These are phyloP conservation scores for Diuraphis noxia DNA, from an alignment of 1,140 invertebrate genomes.

Conservation along the genomic window DNA sequence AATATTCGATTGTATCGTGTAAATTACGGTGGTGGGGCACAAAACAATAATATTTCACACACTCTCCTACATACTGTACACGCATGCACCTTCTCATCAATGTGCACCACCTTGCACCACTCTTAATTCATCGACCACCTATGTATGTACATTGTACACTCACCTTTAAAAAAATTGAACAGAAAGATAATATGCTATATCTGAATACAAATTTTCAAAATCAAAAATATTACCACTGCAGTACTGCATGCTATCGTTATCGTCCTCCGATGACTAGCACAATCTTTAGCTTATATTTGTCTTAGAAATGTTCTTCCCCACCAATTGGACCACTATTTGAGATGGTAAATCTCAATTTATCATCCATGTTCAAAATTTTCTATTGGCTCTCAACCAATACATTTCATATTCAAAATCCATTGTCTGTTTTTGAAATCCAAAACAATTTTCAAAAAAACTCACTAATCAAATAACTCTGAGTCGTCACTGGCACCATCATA, in stretches of 20 bases:
- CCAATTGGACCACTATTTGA: not conserved
- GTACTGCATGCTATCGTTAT: not conserved
- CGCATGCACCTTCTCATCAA: not conserved
- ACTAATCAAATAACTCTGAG: not conserved
- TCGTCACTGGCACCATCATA: not conserved
- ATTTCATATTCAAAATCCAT: not conserved
- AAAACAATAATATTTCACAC: not conserved
- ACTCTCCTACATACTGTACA: not conserved
- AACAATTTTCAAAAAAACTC: not conserved
- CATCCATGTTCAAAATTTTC: not conserved
- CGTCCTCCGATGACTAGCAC: not conserved
- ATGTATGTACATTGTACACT: too few relatives aligned
- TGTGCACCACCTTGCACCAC: not conserved
- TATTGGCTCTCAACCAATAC: not conserved
- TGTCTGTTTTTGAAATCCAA: not conserved
- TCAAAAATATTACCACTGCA: not conserved
- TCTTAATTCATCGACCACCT: too few relatives aligned
- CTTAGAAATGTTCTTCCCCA: not conserved
- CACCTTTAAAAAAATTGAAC: too few relatives aligned
- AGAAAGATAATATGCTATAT: too few relatives aligned
- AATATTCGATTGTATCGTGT: slow-evolving; percentile 15
- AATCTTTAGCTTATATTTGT: not conserved
- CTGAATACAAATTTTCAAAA: not conserved
- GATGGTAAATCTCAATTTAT: not conserved
- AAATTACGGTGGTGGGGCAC: not conserved